Evolutionary conservation across 1,140 invertebrate species (phyloP), one percentile per base, ranked within the genome.

Genomic region (Vanessa atalanta): DNA sequence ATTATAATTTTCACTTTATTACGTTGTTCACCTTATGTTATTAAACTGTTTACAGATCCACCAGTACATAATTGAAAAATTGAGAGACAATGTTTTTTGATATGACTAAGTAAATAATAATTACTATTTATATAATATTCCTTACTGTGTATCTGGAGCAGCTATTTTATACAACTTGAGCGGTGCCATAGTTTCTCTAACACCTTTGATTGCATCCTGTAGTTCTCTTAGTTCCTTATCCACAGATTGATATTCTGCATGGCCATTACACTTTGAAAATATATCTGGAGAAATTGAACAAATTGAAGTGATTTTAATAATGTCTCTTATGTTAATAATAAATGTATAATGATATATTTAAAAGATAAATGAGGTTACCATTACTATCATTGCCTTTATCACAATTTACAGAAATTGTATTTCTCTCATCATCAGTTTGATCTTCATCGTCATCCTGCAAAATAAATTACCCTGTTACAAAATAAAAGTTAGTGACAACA

Each of bases 171-270:
- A 95, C 73, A 95, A 87, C 82, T 94, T 93, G 47, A 95, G 80
- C n/a, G 94, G 93, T 68, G 94, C 93, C 76, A 94, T 89, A 26
- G 92, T 90, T 82, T 93, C 94, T 79, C 92, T 84, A 23, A 95
- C 94, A 73, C 93, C 93, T 85, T 93, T 89, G 75, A 95, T 95
- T 16, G 94, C 93, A 79, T 95, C 95, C 79, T 95, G 94, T 3
- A 95, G 85, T 79, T 95, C 94, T 68, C 92, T 84, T 82, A 95
- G 89, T 80, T 95, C 94, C 72, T 94, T 93, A 78, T 95, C 95
- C 48, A 94, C 91, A 75, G 93, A 93, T 65, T 93, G 84, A 79
- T 94, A 94, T 72, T 95, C 94, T 48, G 93, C 90, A 79, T 95
- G 94, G 1, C 94, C 94, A 85, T 95, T 95, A 66, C 92, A 93